phyloP scores from a whole-genome alignment of 1,140 invertebrate species.

The Saxidomus purpurata region DNA sequence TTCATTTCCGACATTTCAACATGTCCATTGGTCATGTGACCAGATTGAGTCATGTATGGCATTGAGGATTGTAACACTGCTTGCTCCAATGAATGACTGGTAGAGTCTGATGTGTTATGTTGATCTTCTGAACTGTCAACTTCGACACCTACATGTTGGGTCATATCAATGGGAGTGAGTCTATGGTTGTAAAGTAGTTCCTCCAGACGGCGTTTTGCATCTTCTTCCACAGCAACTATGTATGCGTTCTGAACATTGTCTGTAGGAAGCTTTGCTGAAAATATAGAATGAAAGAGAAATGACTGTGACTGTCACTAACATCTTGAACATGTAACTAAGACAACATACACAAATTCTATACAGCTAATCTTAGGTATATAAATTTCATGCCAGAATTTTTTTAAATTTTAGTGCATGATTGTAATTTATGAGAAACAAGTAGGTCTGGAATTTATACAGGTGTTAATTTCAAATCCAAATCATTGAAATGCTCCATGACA shows the following conservation, averaged over 20 bases:
- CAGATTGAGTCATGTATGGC: conserved; percentile 74
- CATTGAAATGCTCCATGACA: too few species aligned
- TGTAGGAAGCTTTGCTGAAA: conserved; percentile 89
- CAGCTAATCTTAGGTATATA: too few species aligned
- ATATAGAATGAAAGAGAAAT: too few species aligned
- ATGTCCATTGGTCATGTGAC: conserved; percentile 69
- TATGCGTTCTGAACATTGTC: conserved; percentile 97
- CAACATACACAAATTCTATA: too few species aligned
- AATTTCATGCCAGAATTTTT: too few species aligned
- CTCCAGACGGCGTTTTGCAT: conserved; percentile 95
- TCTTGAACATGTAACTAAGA: too few species aligned
- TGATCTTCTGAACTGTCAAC: conserved; percentile 6
- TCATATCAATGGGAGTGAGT: conserved; percentile 98
- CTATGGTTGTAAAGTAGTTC: conserved; percentile 95
- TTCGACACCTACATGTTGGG: conserved; percentile 80
- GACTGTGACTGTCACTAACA: too few species aligned
- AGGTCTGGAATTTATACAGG: too few species aligned
- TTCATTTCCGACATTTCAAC: conserved; percentile 77
- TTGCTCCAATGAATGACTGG: conserved; percentile 33
- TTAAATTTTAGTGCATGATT: too few species aligned
- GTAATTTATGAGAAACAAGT: too few species aligned
- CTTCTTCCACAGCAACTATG: conserved; percentile 98
- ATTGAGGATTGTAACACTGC: conserved; percentile 72
- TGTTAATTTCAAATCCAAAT: too few species aligned
- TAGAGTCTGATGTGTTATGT: not conserved